Evolutionary conservation across 2,797 vertebrate genomes (phyloP).

Genomic region (Leptatherina wallacei): DNA sequence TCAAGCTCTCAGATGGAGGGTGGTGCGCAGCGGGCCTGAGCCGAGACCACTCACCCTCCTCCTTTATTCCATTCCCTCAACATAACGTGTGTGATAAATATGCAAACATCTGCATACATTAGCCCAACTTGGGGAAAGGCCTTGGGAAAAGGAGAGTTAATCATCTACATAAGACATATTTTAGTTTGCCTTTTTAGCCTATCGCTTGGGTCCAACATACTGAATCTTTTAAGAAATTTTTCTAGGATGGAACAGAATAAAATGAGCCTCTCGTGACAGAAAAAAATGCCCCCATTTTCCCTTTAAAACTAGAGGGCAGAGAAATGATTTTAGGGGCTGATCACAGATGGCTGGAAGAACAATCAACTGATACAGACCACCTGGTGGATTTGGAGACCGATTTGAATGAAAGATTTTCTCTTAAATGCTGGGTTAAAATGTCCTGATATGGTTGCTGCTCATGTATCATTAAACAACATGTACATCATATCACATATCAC

Average conservation of each 20-base stretch:
- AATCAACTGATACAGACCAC: background rate
- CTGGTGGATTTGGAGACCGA: background rate
- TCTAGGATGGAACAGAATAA: background rate
- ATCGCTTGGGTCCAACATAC: background rate
- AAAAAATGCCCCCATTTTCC: background rate
- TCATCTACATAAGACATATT: background rate
- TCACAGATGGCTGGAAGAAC: background rate
- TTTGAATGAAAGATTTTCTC: background rate
- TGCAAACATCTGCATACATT: background rate
- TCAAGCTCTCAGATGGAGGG: slow-evolving; percentile 41
- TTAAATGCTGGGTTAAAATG: background rate
- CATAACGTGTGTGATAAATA: slow-evolving; percentile 27
- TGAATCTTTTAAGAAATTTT: background rate
- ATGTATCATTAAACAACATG: no score
- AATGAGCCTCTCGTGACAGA: background rate
- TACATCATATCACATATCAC: no score
- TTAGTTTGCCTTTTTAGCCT: background rate
- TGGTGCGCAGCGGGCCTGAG: slow-evolving; percentile 43
- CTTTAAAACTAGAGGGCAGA: background rate
- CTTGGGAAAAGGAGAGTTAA: background rate
- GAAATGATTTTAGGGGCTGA: background rate
- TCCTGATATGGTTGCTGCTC: background rate
- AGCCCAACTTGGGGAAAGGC: background rate
- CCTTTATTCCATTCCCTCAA: slow-evolving; percentile 10
- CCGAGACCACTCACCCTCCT: slow-evolving; percentile 27